Conservation (phyloP, 2,113 vertebrate species). For the Ciconia boyciana region DNA sequence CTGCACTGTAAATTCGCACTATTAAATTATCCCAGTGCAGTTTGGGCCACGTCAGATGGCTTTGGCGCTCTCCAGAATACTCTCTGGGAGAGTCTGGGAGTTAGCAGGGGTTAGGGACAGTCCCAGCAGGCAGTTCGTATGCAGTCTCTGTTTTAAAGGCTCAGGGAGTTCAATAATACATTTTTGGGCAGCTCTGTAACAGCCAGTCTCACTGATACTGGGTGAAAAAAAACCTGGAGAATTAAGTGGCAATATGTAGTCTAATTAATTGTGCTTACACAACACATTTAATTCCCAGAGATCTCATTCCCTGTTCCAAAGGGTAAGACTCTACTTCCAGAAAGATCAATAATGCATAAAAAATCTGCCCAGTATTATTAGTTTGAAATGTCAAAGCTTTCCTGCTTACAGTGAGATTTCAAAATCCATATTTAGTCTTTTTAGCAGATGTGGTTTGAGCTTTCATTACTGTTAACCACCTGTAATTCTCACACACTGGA, state of each 20-base stretch:
- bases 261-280: not conserved
- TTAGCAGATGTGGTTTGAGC: not conserved
- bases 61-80: not conserved
- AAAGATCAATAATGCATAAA: not conserved
- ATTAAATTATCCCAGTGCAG: not conserved
- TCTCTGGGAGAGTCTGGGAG: not conserved
- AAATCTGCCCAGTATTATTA: not conserved
- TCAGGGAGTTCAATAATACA: not conserved
- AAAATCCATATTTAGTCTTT: not conserved
- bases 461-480: not conserved
- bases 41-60: not conserved
- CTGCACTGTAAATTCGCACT: not conserved
- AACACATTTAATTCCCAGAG: not conserved
- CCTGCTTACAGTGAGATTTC: not conserved
- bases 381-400: conserved; percentile 4
- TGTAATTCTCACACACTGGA: not conserved
- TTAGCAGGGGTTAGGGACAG: not conserved
- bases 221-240: not conserved
- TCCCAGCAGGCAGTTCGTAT: not conserved
- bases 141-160: not conserved
- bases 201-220: not conserved
- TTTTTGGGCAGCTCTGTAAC: not conserved
- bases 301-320: not conserved
- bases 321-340: not conserved
- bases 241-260: not conserved